Evolutionary conservation across 2,797 vertebrate genomes (phyloP).

Genomic region (Cheirogaleus major): DNA sequence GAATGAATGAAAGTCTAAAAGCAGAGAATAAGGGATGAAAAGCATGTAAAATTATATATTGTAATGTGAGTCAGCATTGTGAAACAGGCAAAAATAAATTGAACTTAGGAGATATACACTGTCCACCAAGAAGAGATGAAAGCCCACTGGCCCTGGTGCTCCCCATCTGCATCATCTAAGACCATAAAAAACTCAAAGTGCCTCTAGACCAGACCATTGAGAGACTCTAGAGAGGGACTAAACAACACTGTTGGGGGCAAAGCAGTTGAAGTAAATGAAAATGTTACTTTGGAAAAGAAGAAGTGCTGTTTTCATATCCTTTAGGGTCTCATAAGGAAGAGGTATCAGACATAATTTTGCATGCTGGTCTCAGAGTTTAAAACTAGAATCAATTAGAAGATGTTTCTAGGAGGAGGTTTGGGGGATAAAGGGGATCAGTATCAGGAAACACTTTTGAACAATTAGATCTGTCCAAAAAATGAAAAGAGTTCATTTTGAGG

Average conservation of each 20-base stretch:
- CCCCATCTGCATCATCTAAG: not conserved
- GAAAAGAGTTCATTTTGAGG: not conserved
- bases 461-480: conserved; percentile 11
- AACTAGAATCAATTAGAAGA: conserved; percentile 42
- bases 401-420: conserved; percentile 22
- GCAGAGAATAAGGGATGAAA: not conserved
- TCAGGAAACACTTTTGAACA: not conserved
- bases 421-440: not conserved
- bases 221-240: not conserved
- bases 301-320: not conserved
- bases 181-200: not conserved
- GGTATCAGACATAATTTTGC: not conserved
- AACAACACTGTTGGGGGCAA: not conserved
- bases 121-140: not conserved
- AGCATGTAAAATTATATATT: not conserved
- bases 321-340: conserved; percentile 2
- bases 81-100: not conserved
- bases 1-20: not conserved
- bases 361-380: conserved; percentile 20
- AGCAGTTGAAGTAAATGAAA: conserved; percentile 27
- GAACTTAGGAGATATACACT: not conserved
- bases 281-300: conserved; percentile 6
- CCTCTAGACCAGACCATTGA: not conserved
- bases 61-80: not conserved
- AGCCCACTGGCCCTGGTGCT: not conserved